phyloP scores from a whole-genome alignment of 2,113 vertebrate species.

The Pelecanus crispus region DNA sequence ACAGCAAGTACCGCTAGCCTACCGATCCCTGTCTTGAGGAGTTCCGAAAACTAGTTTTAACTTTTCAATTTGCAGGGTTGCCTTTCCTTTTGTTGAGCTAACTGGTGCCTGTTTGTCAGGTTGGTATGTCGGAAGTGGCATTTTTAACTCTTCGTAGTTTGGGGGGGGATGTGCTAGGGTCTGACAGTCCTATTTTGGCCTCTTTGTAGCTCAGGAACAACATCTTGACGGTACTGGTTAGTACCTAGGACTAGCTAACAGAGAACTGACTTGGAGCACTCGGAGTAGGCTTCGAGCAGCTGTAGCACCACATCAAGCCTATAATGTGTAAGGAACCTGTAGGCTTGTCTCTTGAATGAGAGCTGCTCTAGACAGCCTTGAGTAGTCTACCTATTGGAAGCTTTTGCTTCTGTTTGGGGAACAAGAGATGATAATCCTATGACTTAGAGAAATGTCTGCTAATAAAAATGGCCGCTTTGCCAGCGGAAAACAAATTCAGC shows the following conservation, averaged over 20 bases:
- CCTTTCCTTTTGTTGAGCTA: not conserved
- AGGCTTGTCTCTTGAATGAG: not conserved
- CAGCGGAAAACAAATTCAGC: not conserved
- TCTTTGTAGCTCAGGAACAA: not conserved
- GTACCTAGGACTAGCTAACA: not conserved
- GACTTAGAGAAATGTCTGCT: not conserved
- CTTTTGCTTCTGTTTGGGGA: not conserved
- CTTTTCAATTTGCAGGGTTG: not conserved
- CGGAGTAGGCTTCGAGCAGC: not conserved
- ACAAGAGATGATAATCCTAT: not conserved
- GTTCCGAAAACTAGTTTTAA: not conserved
- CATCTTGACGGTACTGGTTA: fast-evolving
- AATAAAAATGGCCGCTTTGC: not conserved
- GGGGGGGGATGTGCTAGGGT: not conserved
- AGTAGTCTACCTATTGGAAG: not conserved
- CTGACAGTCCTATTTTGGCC: fast-evolving
- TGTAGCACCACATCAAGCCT: not conserved
- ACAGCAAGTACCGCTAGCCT: not conserved
- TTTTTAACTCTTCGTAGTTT: fast-evolving
- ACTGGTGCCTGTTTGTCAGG: not conserved
- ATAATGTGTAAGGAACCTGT: fast-evolving
- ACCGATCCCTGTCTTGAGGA: not conserved
- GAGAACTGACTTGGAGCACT: not conserved
- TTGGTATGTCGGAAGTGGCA: not conserved
- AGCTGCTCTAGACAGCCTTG: not conserved